phyloP scores from a whole-genome alignment of 2,888 invertebrate species.

The Eupithecia subfuscata region DNA sequence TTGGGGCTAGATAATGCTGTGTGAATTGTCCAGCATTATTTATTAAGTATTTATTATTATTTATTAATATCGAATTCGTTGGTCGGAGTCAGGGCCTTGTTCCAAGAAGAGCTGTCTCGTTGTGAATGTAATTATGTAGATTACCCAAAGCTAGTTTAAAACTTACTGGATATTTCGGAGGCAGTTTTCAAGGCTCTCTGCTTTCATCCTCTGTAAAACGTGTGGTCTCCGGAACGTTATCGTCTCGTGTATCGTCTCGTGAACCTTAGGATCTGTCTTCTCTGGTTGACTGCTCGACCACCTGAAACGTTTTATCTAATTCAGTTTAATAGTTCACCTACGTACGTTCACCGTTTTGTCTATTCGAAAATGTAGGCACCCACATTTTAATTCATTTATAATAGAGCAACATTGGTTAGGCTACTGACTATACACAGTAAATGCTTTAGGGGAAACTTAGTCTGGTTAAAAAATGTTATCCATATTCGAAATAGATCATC shows the following conservation, averaged over 20 bases:
- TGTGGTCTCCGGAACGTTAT: constrained; percentile 54
- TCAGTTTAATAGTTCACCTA: not conserved
- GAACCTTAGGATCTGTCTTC: constrained; percentile 37
- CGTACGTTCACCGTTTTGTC: not conserved
- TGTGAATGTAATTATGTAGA: not conserved
- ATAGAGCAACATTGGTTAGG: too few species aligned
- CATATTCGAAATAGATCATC: not conserved
- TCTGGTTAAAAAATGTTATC: not conserved
- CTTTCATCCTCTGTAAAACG: constrained; percentile 46
- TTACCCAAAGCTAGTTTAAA: constrained; percentile 1
- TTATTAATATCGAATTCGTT: not conserved
- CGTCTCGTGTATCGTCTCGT: constrained; percentile 58
- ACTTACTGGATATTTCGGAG: constrained; percentile 52
- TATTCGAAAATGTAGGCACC: not conserved
- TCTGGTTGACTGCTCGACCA: constrained; percentile 50
- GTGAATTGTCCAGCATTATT: too few species aligned
- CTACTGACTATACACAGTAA: too few species aligned
- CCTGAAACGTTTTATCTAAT: constrained; percentile 40
- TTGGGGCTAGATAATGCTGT: too few species aligned
- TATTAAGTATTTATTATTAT: too few species aligned
- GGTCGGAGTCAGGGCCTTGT: not conserved
- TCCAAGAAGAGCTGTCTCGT: not conserved
- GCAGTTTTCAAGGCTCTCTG: constrained; percentile 56
- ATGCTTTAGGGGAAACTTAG: not conserved
- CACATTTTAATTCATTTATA: not conserved